phyloP scores from a whole-genome alignment of 2,888 invertebrate genomes.

The Lithodes maja region DNA sequence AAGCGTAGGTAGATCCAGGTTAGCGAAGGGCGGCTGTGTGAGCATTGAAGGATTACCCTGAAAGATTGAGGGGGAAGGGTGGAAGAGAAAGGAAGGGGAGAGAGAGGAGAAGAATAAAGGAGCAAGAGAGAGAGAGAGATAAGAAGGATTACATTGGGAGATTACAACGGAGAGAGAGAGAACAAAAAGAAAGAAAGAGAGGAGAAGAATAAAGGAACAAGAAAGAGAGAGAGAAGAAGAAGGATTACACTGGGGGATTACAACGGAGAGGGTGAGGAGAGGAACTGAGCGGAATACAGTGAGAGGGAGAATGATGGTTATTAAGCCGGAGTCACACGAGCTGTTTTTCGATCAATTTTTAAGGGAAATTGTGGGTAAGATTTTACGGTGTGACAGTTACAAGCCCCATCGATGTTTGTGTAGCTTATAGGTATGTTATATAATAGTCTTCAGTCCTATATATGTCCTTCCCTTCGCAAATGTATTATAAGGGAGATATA shows the following conservation, averaged over 20 bases:
- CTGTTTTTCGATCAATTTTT: no score
- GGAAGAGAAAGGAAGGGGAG: background rate
- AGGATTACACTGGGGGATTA: background rate
- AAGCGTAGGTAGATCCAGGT: no score
- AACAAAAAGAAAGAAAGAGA: background rate
- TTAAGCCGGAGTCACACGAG: no score
- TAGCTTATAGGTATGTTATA: no score
- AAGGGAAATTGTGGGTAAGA: no score
- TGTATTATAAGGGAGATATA: no score
- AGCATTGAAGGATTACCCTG: background rate
- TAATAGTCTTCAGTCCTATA: no score
- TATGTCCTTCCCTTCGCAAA: no score
- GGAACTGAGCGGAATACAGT: background rate
- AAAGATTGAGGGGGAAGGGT: background rate
- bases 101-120: background rate
- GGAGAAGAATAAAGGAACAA: background rate
- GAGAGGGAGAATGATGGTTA: background rate
- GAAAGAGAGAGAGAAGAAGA: background rate
- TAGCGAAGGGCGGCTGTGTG: background rate
- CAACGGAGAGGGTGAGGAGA: background rate
- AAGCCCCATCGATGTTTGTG: no score
- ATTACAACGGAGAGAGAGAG: background rate
- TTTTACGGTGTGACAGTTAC: no score
- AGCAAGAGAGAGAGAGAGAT: background rate
- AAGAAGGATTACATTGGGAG: background rate